Evolutionary conservation across 2,113 vertebrate genomes (phyloP), one percentile per base, ranked within the genome.

Genomic region (Melanocharis versteri): DNA sequence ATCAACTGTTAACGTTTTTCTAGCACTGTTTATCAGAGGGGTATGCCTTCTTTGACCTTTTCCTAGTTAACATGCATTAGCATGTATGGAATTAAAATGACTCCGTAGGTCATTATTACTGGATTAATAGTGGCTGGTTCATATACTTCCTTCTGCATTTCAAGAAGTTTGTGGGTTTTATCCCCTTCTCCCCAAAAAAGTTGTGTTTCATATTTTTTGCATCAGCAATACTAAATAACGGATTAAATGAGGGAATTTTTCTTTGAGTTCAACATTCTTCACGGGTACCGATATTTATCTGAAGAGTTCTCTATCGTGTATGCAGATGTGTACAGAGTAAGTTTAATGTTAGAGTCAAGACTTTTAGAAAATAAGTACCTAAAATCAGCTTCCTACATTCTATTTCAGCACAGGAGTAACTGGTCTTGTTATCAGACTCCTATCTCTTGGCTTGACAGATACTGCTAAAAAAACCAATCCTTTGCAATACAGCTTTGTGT

Each of bases 121-220:
- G 33, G 40, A 81, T 12, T 79, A 44, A 37, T 10, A 64, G 42
- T 21, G 15, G 10, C 18, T 83, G 50, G 5, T 60, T 80, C 9
- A 12, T 56, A 51, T 28, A n/a, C 7, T 40, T 57, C 26, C 35
- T 56, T 72, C 42, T 37, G 26, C 4, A 2, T 83, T 86, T 65
- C n/a, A 48, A 24, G 13, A 65, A 18, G 12, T 30, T 76, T 31
- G 9, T 54, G 13, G 2, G 2, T 1, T 4, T 35, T 17, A 40
- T 2, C 8, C 15, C 8, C 11, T 13, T 2, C 1, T 2, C 3
- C 10, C 18, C 20, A 4, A 42, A 39, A 62, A 85, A 71, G 4
- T 6, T 28, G 2, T 9, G 15, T 76, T 65, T 64, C 27, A 64
- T 23, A 3, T 8, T 35, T 75, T 66, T 47, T 57, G 11, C 68